Conservation (phyloP, 2,888 invertebrate species). For the Cephus pygmeus region DNA sequence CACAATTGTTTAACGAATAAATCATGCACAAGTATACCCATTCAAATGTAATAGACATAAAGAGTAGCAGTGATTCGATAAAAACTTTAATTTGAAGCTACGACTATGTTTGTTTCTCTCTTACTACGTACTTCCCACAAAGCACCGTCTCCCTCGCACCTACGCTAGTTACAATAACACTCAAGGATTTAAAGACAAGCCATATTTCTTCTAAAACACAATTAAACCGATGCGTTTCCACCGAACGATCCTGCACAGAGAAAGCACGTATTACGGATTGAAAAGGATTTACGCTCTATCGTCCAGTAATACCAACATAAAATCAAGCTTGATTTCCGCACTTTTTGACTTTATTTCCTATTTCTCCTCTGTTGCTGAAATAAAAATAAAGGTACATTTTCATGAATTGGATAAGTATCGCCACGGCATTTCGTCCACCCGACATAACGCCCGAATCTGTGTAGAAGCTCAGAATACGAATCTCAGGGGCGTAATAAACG, state of each 20-base stretch:
- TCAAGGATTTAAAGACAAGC: background rate
- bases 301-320: background rate
- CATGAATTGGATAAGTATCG: background rate
- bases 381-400: background rate
- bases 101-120: background rate
- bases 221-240: background rate
- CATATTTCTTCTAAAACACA: background rate
- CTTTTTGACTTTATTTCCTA: background rate
- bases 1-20: background rate
- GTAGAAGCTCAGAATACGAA: background rate
- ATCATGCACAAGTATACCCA: background rate
- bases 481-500: background rate
- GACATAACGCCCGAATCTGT: too few relatives aligned
- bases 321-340: background rate
- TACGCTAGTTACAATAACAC: background rate
- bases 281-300: background rate
- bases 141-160: background rate
- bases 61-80: background rate
- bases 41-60: background rate
- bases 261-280: constrained; percentile 9
- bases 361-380: background rate
- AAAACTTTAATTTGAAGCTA: background rate
- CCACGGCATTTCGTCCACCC: background rate
- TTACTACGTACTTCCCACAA: background rate
- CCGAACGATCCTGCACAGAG: constrained; percentile 6